phyloP scores from a whole-genome alignment of 2,113 vertebrate genomes.

The Anser cygnoides region DNA sequence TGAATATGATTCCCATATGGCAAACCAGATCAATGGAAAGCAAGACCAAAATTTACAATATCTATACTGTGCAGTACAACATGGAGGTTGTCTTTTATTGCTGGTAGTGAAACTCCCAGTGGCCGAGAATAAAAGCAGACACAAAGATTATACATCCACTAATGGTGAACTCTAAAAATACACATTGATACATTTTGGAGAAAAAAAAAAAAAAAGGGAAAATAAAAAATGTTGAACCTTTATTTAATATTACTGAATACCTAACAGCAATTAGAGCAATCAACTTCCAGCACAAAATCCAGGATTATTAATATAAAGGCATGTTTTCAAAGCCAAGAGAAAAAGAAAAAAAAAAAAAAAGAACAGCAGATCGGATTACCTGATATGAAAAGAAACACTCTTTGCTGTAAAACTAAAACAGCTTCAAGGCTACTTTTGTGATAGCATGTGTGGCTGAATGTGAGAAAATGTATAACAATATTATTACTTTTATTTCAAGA shows the following conservation, averaged over 20 bases:
- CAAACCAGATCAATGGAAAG: constrained; percentile 82
- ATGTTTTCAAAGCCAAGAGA: constrained; percentile 50
- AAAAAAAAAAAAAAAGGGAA: constrained; percentile 21
- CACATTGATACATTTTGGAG: constrained; percentile 41
- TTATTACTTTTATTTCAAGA: constrained; percentile 67
- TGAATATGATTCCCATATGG: constrained; percentile 82
- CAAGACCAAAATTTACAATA: constrained; percentile 82
- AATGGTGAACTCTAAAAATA: constrained; percentile 66
- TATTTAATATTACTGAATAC: constrained; percentile 41
- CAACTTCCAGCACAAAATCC: constrained; percentile 19
- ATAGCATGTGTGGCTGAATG: constrained; percentile 53
- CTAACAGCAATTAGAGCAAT: constrained; percentile 59
- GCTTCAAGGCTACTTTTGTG: constrained; percentile 67
- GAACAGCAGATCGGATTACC: constrained; percentile 36
- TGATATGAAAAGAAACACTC: constrained; percentile 61
- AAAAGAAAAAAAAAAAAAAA: neutral
- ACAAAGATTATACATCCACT: constrained; percentile 65
- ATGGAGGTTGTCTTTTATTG: constrained; percentile 76
- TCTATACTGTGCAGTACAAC: constrained; percentile 75
- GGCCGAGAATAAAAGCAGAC: constrained; percentile 66
- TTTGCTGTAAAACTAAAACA: constrained; percentile 58
- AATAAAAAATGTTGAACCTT: constrained; percentile 15
- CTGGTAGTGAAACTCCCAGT: constrained; percentile 78
- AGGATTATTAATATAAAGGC: constrained; percentile 60
- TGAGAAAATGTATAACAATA: constrained; percentile 66